Evolutionary conservation across 2,797 vertebrate species (phyloP), one percentile per base, ranked within the genome.

Genomic region (Hephaestus fuliginosus): DNA sequence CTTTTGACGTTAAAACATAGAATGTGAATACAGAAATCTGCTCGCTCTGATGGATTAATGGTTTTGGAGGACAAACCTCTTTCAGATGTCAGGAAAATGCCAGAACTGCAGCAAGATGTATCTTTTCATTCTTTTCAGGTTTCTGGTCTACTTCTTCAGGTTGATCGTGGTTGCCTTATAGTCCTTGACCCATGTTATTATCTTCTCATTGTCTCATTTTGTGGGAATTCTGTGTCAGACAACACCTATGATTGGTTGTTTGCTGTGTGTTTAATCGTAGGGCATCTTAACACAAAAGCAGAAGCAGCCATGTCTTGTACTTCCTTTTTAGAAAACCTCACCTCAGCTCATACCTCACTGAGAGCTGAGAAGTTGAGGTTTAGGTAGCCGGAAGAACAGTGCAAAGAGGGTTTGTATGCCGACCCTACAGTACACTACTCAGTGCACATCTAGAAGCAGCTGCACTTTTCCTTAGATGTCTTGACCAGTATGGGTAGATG

Each of bases 401-500:
- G 10, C 14, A 71, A 11, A 52, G 25, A 18, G 6, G 3, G 51
- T 30, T 17, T 66, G 33, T 49, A 4, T 18, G 28, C 5, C 7
- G 2, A 11, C 9, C 20, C 0, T 28, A 0, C 28, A 22, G 6
- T 0, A 7, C 0, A 11, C 11, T 4, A 20, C 30, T 33, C 30
- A 33, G 30, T 44, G 36, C 51, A 36, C 36, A 1, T 0, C 10
- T 33, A 13, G 61, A 53, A 22, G 62, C 48, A 30, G 15, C 6
- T 55, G 41, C 25, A 5, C 18, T 12, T 43, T 20, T 25, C 6
- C 6, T 48, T 1, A 41, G 0, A 69, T 15, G 18, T 33, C 15
- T 55, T n/a, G 25, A 55, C 43, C 48, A 73, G 43, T 2, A 77
- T 86, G 84, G 69, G 0, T 1, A 4, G 9, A 11, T 7, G 43